Percentiles rank a stretch among this genome's conserved stretches.
phyloP scores from a whole-genome alignment of 2,888 invertebrate genomes.

The Actias luna region DNA sequence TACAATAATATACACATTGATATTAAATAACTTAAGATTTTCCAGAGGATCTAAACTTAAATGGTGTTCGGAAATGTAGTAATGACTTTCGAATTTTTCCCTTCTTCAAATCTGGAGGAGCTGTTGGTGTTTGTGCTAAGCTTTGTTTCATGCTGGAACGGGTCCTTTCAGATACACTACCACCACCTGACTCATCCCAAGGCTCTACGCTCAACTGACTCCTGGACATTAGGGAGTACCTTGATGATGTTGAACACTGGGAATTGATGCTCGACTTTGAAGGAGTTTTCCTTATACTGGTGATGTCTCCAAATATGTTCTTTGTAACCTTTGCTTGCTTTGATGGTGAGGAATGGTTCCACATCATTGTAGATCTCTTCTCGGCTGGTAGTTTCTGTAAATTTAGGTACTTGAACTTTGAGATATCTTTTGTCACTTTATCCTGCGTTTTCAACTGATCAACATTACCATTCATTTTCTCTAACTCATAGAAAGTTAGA shows the following conservation, averaged over 20 bases:
- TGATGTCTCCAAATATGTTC: slow-evolving; percentile 58
- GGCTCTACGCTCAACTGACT: slow-evolving; percentile 63
- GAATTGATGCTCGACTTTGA: slow-evolving; percentile 68
- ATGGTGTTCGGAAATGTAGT: slow-evolving; percentile 74
- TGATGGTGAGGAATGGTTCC: slow-evolving; percentile 67
- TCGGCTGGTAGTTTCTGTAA: slow-evolving; percentile 60
- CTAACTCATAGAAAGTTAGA: slow-evolving; percentile 73
- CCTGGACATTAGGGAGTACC: slow-evolving; percentile 51
- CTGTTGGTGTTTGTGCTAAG: slow-evolving; percentile 51
- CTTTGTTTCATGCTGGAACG: slow-evolving; percentile 48
- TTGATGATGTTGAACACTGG: slow-evolving; percentile 55
- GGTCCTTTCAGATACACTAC: slow-evolving; percentile 48
- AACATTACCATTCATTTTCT: slow-evolving; percentile 48
- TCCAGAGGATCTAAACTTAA: slow-evolving; percentile 71
- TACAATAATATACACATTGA: neutral
- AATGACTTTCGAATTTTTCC: slow-evolving; percentile 66
- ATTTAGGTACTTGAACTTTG: slow-evolving; percentile 73
- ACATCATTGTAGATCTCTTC: slow-evolving; percentile 57
- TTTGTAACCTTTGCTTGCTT: slow-evolving; percentile 63
- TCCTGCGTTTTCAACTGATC: neutral
- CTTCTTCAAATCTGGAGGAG: slow-evolving; percentile 60
- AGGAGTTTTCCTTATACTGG: slow-evolving; percentile 63
- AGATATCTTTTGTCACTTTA: slow-evolving; percentile 49
- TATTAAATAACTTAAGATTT: slow-evolving; percentile 35
- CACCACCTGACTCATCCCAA: slow-evolving; percentile 47